Evolutionary conservation across 2,888 invertebrate genomes (phyloP), one percentile per base, ranked within the genome.

Genomic region (Scaptodrosophila latifasciaeformis): DNA sequence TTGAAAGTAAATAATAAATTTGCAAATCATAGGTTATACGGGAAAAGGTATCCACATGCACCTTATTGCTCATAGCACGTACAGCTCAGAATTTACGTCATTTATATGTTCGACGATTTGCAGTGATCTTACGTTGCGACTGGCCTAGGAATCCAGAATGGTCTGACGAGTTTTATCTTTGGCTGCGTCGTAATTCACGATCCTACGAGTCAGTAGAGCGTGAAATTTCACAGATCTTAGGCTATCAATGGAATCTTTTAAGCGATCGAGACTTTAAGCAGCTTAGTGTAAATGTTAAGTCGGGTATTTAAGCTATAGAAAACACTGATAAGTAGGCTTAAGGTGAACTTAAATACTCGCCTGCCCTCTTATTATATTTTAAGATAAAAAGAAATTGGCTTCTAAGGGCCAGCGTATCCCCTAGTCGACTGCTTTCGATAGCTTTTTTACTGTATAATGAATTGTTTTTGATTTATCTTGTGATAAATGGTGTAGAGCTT

Each of bases 1-100:
- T n/a, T n/a, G n/a, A n/a, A n/a, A n/a, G n/a, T n/a, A n/a, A n/a
- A n/a, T n/a, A n/a, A n/a, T n/a, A n/a, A n/a, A n/a, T n/a, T n/a
- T n/a, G n/a, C n/a, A n/a, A n/a, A n/a, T 17, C 64, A 15, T 76
- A 92, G 92, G 86, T 92, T 66, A 88, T 93, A 19, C 89, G 93
- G 5, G 94, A 95, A 82, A 89, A 92, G 71, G 89, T 95, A 53
- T 94, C 94, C 2, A 93, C 94, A 1, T 89, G 92, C 0, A 94
- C 94, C 0, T 88, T 93, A 12, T 85, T 95, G 35, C 87, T 94
- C 10, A 87, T 94, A 37, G 93, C 91, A 0, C 88, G 88, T 42
- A 89, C 90, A 1, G 91, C 90, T 0, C 89, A 89, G 70, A 89
- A 90, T 64, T 85, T 94, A 49, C 88, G 88, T 15, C 87, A 88